phyloP scores from a whole-genome alignment of 1,140 invertebrate species.

The Drosophila novamexicana region DNA sequence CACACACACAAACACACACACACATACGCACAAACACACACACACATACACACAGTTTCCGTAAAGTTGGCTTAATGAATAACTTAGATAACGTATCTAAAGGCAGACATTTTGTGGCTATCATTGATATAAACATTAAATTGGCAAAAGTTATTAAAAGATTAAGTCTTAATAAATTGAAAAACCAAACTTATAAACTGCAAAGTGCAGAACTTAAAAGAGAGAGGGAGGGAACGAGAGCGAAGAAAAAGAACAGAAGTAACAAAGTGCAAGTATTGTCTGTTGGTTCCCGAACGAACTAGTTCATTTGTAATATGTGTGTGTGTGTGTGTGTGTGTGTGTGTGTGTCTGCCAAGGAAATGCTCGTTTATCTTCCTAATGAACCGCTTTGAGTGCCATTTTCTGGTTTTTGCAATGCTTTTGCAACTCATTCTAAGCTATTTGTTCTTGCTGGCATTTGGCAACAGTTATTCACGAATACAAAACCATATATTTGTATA shows the following conservation, averaged over 20 bases:
- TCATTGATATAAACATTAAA: slow-evolving; percentile 7
- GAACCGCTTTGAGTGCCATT: slow-evolving; percentile 5
- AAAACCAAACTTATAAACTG: neutral
- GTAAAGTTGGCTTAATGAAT: slow-evolving; percentile 12
- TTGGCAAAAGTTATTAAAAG: slow-evolving; percentile 17
- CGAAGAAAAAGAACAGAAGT: too few species aligned
- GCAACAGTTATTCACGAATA: neutral
- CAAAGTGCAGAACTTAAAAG: neutral
- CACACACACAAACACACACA: neutral
- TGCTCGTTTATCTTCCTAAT: slow-evolving; percentile 22
- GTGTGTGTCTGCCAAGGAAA: neutral
- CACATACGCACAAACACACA: neutral
- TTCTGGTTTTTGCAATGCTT: neutral
- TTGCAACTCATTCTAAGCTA: neutral
- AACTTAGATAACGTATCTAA: slow-evolving; percentile 6
- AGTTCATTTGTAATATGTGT: neutral
- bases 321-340: neutral
- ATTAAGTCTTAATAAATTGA: slow-evolving; percentile 11
- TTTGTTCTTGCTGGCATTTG: neutral
- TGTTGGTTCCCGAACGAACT: neutral
- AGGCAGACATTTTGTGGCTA: slow-evolving; percentile 5
- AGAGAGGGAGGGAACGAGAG: neutral
- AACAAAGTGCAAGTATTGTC: neutral
- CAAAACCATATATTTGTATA: neutral
- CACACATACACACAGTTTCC: neutral